phyloP scores from a whole-genome alignment of 2,113 vertebrate genomes.

The Salvelinus fontinalis region DNA sequence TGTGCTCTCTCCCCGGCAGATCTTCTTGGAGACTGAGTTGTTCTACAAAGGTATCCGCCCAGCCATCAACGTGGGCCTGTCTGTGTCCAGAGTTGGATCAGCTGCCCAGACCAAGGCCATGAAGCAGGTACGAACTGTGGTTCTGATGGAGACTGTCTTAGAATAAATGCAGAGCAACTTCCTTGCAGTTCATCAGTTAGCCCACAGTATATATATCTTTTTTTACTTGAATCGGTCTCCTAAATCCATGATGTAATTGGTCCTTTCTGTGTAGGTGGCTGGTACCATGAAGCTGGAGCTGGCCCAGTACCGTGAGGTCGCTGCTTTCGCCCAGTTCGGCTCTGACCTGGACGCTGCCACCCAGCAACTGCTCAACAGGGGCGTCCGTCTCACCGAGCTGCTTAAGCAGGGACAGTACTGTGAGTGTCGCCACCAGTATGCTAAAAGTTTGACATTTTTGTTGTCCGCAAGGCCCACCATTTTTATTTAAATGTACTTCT shows the following conservation, averaged over 20 bases:
- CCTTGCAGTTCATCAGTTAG: neutral
- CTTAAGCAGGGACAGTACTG: constrained; percentile 97
- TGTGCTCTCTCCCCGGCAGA: constrained; percentile 69
- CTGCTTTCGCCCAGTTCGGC: constrained; percentile 96
- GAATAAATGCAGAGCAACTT: no score
- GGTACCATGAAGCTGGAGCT: constrained; percentile 98
- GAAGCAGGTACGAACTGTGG: constrained; percentile 85
- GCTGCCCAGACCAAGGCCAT: constrained; percentile 98
- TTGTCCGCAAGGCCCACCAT: no score
- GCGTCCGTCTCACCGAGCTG: constrained; percentile 92
- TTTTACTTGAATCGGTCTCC: neutral
- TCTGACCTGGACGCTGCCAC: constrained; percentile 96
- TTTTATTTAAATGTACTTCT: no score
- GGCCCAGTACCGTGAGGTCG: constrained; percentile 96
- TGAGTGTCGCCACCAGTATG: constrained; percentile 64
- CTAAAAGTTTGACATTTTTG: no score
- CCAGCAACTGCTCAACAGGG: constrained; percentile 93
- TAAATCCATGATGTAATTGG: neutral
- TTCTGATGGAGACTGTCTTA: neutral
- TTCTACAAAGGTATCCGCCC: constrained; percentile 99
- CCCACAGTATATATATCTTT: no score
- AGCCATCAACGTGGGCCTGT: constrained; percentile 97
- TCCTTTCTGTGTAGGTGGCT: constrained; percentile 79
- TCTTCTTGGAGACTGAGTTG: constrained; percentile 98
- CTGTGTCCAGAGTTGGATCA: constrained; percentile 97